phyloP scores from a whole-genome alignment of 2,797 vertebrate species.

The Streptopelia turtur region DNA sequence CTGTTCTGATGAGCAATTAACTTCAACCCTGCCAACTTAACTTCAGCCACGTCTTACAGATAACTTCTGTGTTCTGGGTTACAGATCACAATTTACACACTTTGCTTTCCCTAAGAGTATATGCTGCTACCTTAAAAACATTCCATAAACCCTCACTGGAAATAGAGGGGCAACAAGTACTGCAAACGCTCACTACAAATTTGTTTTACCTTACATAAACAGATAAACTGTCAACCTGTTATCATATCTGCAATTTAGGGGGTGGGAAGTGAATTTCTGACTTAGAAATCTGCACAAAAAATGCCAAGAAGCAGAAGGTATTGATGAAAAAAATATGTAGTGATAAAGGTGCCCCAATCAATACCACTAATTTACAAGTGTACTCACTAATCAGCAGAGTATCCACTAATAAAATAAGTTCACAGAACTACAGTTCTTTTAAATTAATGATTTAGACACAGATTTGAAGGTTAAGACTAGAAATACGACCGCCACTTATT shows the following conservation, averaged over 20 bases:
- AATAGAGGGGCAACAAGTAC: neutral
- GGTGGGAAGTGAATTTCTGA: neutral
- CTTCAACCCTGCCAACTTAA: neutral
- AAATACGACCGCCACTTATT: neutral
- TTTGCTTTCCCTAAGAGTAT: neutral
- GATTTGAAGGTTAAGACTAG: neutral
- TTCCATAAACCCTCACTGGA: neutral
- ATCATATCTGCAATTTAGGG: neutral
- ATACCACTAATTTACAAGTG: neutral
- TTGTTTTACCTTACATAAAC: neutral
- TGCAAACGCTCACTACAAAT: neutral
- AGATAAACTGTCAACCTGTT: neutral
- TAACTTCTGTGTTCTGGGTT: neutral
- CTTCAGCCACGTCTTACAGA: neutral
- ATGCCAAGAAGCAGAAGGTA: neutral
- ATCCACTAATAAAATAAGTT: neutral
- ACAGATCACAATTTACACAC: neutral
- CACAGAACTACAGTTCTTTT: neutral
- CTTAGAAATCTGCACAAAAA: neutral
- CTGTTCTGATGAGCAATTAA: neutral
- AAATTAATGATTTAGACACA: neutral
- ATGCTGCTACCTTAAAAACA: neutral
- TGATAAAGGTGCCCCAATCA: neutral
- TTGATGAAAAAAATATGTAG: accelerated
- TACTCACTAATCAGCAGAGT: neutral